Evolutionary conservation across 2,888 invertebrate species (phyloP).

Genomic region (Cerastoderma edule): DNA sequence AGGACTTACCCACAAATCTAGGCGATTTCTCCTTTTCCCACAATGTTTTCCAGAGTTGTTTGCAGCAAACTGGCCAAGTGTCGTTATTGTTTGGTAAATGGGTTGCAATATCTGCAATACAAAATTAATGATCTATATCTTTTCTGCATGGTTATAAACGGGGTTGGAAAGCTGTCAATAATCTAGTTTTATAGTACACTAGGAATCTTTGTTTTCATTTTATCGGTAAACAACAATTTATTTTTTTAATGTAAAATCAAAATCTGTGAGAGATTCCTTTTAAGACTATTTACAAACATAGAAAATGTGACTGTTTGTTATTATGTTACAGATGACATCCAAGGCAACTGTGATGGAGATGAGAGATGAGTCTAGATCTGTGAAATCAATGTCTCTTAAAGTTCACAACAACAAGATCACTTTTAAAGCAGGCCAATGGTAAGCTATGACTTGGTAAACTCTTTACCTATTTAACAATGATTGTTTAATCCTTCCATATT

Average conservation of each 20-base stretch:
- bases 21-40: too few species aligned
- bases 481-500: too few species aligned
- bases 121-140: too few species aligned
- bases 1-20: too few species aligned
- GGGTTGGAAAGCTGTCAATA: not conserved
- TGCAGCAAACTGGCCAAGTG: too few species aligned
- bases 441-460: too few species aligned
- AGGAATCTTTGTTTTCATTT: not conserved
- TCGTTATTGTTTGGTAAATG: too few species aligned
- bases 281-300: too few species aligned
- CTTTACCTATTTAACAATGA: too few species aligned
- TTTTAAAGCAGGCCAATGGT: constrained; percentile 85
- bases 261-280: not conserved
- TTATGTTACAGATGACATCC: constrained; percentile 63
- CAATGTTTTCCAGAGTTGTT: too few species aligned
- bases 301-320: constrained; percentile 4
- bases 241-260: not conserved
- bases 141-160: not conserved
- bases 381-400: constrained; percentile 79
- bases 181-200: not conserved
- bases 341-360: constrained; percentile 76
- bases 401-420: constrained; percentile 76
- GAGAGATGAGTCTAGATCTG: constrained; percentile 76
- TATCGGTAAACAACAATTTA: not conserved
- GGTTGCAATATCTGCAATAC: too few species aligned